Conservation (phyloP, 2,888 invertebrate genomes). For the Caradrina clavipalpis region DNA sequence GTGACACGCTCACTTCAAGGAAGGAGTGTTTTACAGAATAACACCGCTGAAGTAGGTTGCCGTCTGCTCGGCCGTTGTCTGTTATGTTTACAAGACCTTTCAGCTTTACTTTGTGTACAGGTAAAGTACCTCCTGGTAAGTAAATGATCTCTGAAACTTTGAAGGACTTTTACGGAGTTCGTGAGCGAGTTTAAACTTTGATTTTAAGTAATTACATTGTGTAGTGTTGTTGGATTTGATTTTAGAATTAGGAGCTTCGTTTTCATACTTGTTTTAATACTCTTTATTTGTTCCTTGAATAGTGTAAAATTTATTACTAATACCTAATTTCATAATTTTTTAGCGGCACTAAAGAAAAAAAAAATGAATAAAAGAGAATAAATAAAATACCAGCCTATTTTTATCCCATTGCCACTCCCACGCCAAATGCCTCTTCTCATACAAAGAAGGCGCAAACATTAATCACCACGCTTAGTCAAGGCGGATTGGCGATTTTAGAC, state of each 20-base stretch:
- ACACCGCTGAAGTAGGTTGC: constrained; percentile 53
- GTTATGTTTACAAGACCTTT: constrained; percentile 67
- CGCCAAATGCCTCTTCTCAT: no score
- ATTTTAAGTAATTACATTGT: constrained; percentile 57
- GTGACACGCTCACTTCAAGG: no score
- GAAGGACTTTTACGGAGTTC: constrained; percentile 42
- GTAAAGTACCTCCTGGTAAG: constrained; percentile 52
- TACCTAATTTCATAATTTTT: neutral
- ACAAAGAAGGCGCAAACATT: no score
- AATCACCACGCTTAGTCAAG: no score
- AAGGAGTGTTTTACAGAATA: no score
- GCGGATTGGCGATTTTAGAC: no score
- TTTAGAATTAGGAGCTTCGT: constrained; percentile 3
- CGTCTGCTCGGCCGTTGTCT: constrained; percentile 59
- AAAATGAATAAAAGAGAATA: no score
- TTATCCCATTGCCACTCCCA: no score
- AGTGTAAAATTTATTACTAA: neutral
- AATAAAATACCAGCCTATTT: no score
- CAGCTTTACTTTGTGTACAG: constrained; percentile 62
- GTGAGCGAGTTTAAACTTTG: constrained; percentile 48
- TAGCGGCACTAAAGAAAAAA: neutral
- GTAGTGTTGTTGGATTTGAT: constrained; percentile 41
- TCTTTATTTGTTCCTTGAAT: neutral
- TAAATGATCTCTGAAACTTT: constrained; percentile 63
- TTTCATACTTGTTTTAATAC: constrained; percentile 3